A percentile compares a stretch with the other conserved stretches of the same genome.
These are phyloP conservation scores for Sebastes schlegelii DNA, from an alignment of 2,113 vertebrate species.

Conservation along the genomic window DNA sequence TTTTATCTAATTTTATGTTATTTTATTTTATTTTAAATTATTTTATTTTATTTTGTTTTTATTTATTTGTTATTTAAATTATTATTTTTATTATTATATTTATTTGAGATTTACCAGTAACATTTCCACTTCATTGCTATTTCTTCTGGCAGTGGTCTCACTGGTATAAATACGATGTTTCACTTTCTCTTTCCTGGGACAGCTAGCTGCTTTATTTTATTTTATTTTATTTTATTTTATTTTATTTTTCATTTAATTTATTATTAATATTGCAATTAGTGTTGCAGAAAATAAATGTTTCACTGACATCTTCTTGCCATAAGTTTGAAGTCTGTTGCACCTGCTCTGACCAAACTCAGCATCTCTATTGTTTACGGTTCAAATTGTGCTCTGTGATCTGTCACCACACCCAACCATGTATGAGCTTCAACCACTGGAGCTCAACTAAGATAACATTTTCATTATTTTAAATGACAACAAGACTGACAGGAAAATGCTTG, in stretches of 20 bases:
- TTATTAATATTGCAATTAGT: background rate
- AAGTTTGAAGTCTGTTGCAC: background rate
- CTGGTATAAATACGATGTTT: background rate
- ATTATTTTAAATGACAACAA: background rate
- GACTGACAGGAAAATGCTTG: background rate
- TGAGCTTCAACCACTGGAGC: background rate
- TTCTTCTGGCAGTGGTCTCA: background rate
- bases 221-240: background rate
- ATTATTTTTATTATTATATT: too few species aligned
- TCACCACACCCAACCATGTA: background rate
- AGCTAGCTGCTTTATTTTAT: background rate
- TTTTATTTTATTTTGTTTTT: too few species aligned
- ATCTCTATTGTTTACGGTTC: background rate
- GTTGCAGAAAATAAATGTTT: background rate
- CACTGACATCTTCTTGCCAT: background rate
- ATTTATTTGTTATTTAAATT: too few species aligned
- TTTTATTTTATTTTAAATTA: too few species aligned
- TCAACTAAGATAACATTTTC: background rate
- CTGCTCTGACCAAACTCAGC: background rate
- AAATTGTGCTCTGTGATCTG: background rate
- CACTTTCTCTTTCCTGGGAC: background rate
- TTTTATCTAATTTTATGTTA: too few species aligned
- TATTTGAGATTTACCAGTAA: conserved; percentile 30
- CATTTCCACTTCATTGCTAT: conserved; percentile 26
- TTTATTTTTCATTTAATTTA: background rate